Base-by-base conservation (phyloP, 1,140 invertebrate genomes). In the Polypedilum pembai region DNA sequence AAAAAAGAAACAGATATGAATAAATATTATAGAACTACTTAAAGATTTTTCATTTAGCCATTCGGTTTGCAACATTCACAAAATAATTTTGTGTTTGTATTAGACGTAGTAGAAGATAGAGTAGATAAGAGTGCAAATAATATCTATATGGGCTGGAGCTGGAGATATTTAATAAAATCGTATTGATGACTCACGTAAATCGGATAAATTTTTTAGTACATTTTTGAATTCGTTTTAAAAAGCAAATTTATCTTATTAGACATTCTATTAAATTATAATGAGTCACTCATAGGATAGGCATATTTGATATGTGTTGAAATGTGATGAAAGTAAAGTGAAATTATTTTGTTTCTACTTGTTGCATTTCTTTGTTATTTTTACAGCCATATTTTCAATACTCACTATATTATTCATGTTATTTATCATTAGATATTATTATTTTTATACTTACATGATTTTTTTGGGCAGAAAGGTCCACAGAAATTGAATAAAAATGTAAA, bases 331-430 rank as follows among this genome's bases (percentile, higher is more conserved):
- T 56, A 12, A n/a, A 56, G 45, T n/a, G 45, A n/a, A 56, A 56
- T 69, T 69, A 18, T 69, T 69, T 69, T 69, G 65, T 18, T 69
- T 69, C 18, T 18, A 69, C 65, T 69, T 69, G 65, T 69, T 69
- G 65, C 65, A 21, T 18, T 20, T 69, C 7, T 20, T 69, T 69
- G 5, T 7, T 12, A 18, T 21, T 18, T 20, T 18, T 1, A 20
- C 18, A 20, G 20, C 63, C 5, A 18, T 69, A 10, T 69, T 20
- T 8, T 12, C 10, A 56, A 15, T 56, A n/a, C 12, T n/a, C 15
- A 15, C 12, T 15, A 12, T 56, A 4, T 56, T 33, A 0, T 18
- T 4, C 20, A 69, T 20, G 0, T 69, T 21, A 2, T 20, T 69
- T 12, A 56, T 12, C 45, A 8, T 1, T 15, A 15, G 1, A 18